A percentile compares a stretch with the other conserved stretches of the same genome.
phyloP scores from a whole-genome alignment of 2,113 vertebrate genomes.

The Vireo altiloquus region DNA sequence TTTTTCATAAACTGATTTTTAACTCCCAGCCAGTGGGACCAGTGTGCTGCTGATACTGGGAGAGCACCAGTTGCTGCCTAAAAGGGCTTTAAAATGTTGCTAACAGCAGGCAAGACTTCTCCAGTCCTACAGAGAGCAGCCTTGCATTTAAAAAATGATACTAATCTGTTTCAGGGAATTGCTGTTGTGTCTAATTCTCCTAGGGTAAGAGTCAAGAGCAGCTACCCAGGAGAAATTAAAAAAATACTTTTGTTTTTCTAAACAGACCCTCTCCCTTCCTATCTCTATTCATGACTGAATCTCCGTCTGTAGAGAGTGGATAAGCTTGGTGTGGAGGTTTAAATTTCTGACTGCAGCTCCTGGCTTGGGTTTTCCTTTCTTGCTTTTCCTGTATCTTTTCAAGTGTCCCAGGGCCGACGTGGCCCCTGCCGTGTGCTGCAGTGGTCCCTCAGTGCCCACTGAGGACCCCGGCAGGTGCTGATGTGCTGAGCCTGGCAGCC shows the following conservation, averaged over 20 bases:
- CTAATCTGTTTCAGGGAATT: not conserved
- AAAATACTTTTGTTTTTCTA: not conserved
- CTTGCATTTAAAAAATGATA: not conserved
- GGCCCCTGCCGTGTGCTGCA: rapidly evolving
- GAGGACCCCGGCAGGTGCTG: rapidly evolving
- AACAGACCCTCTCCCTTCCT: not conserved
- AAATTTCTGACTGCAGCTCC: not conserved
- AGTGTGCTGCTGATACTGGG: not conserved
- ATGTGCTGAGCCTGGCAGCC: not conserved
- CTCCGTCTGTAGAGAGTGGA: not conserved
- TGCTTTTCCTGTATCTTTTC: not conserved
- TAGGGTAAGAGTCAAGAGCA: not conserved
- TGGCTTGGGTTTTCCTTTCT: not conserved
- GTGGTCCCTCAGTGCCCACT: not conserved
- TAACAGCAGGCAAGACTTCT: not conserved
- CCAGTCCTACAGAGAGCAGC: slow-evolving; percentile 19
- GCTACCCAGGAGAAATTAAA: not conserved
- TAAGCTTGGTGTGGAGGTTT: not conserved
- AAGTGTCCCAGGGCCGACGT: not conserved
- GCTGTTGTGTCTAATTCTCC: not conserved
- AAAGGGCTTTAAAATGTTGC: not conserved
- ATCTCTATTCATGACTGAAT: not conserved
- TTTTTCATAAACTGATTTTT: not conserved
- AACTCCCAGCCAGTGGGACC: not conserved
- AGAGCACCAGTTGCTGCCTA: not conserved